These are phyloP conservation scores for Mesembrinibis cayennensis DNA, from an alignment of 2,113 vertebrate species.

Conservation along the genomic window DNA sequence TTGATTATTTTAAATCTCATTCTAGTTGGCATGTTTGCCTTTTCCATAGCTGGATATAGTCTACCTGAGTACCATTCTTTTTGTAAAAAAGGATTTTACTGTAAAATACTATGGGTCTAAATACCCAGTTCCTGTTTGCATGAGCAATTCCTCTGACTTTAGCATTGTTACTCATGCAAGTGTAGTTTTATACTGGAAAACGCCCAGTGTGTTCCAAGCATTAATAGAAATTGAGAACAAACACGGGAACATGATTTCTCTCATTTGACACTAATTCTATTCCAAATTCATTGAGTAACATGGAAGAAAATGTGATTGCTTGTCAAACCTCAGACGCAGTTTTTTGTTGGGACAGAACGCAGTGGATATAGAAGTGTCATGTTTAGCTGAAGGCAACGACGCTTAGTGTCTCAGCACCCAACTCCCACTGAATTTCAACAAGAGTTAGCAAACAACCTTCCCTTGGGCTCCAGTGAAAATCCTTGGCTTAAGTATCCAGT, in stretches of 20 bases:
- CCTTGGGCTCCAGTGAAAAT: conserved; percentile 43
- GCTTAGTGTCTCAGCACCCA: conserved; percentile 39
- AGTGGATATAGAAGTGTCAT: conserved; percentile 26
- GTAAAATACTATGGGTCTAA: neutral
- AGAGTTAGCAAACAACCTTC: conserved; percentile 51
- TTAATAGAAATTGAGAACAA: neutral
- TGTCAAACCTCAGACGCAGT: conserved; percentile 17
- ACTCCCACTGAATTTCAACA: conserved; percentile 40
- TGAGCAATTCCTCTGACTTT: neutral
- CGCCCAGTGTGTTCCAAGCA: neutral
- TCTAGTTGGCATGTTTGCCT: neutral
- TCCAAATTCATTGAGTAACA: neutral
- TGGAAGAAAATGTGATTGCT: conserved; percentile 22
- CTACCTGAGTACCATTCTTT: neutral
- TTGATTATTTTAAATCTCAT: neutral
- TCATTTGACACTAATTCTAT: neutral
- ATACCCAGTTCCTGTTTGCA: neutral
- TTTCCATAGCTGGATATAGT: neutral
- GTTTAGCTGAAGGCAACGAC: conserved; percentile 43
- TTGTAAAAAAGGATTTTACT: neutral
- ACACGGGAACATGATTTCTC: neutral
- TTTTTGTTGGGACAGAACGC: neutral
- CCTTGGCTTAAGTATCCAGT: neutral
- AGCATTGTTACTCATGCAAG: neutral
- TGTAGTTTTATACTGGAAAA: neutral